These are phyloP conservation scores for Thaumetopoea pityocampa DNA, from an alignment of 1,140 invertebrate genomes.

Conservation along the genomic window DNA sequence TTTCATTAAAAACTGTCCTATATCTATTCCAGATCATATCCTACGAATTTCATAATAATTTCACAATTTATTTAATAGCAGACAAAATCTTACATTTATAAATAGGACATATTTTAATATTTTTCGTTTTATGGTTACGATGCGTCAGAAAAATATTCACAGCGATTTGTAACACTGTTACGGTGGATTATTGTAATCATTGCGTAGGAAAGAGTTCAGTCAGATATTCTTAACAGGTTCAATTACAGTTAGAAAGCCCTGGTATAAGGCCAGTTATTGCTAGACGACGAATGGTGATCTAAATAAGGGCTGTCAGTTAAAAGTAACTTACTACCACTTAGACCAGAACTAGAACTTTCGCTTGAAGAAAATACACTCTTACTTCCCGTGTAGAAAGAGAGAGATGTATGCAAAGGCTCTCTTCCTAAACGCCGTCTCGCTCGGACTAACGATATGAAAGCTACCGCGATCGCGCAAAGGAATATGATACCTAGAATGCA, in stretches of 20 bases:
- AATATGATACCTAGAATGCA: constrained; percentile 82
- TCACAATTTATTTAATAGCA: no score
- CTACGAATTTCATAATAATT: no score
- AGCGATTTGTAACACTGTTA: no score
- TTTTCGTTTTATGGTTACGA: no score
- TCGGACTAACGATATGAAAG: constrained; percentile 79
- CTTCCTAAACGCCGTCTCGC: constrained; percentile 68
- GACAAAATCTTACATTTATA: no score
- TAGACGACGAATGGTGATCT: constrained; percentile 73
- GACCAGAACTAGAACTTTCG: constrained; percentile 72
- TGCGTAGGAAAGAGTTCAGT: no score
- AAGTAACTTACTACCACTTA: constrained; percentile 70
- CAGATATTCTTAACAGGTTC: no score
- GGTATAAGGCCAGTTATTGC: constrained; percentile 73
- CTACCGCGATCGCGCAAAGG: constrained; percentile 79
- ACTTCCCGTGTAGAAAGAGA: constrained; percentile 73
- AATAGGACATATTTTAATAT: no score
- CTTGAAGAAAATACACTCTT: constrained; percentile 74
- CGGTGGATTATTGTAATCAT: no score
- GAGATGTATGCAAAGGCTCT: constrained; percentile 66
- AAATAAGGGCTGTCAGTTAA: constrained; percentile 73
- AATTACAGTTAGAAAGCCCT: constrained; percentile 55
- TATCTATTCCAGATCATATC: no score
- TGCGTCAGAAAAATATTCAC: no score
- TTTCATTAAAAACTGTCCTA: no score